A percentile compares a stretch with the other conserved stretches of the same genome.
These are phyloP conservation scores for Limosa lapponica DNA, from an alignment of 2,797 vertebrate genomes.

Conservation along the genomic window DNA sequence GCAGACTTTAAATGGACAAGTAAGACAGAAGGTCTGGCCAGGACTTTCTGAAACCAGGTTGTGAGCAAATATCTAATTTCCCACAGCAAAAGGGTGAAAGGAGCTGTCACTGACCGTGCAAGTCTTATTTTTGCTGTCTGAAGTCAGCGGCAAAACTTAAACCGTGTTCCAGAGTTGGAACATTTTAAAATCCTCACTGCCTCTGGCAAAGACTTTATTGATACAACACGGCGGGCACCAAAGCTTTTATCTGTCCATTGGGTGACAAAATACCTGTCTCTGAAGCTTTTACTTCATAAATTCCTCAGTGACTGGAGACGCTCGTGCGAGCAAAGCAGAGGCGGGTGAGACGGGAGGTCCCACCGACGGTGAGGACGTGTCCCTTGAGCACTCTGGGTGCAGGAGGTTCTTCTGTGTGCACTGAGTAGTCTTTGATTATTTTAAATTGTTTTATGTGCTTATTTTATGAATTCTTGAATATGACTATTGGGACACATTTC, in stretches of 20 bases:
- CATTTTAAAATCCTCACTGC: neutral
- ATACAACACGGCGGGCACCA: neutral
- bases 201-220: neutral
- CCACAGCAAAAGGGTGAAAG: neutral
- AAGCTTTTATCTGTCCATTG: neutral
- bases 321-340: neutral
- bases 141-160: neutral
- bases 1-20: neutral
- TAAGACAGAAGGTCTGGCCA: neutral
- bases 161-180: neutral
- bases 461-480: neutral
- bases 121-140: neutral
- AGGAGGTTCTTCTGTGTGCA: neutral
- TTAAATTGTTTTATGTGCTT: neutral
- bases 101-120: fast-evolving
- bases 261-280: neutral
- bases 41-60: neutral
- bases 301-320: neutral
- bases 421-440: neutral
- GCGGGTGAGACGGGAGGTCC: fast-evolving
- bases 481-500: neutral
- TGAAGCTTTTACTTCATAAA: neutral
- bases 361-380: fast-evolving
- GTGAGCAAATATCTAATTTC: neutral
- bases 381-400: neutral